phyloP scores from a whole-genome alignment of 2,888 invertebrate genomes.

The Dryomyza anilis region DNA sequence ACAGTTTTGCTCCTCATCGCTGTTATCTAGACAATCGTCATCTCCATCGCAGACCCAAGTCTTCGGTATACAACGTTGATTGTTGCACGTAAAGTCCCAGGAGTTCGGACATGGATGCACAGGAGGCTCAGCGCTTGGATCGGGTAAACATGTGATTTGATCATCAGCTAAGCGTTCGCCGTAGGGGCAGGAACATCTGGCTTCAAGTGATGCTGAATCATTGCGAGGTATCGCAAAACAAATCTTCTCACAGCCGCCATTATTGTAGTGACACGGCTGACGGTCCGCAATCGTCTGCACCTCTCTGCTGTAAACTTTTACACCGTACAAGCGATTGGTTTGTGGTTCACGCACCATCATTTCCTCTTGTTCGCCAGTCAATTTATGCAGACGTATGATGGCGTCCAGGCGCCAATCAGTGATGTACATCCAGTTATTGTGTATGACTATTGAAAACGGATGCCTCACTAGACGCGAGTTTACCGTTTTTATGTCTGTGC shows the following conservation, averaged over 20 bases:
- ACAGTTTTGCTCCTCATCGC: constrained; percentile 94
- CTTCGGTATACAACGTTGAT: constrained; percentile 89
- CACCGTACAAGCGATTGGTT: constrained; percentile 88
- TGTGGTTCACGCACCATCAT: constrained; percentile 87
- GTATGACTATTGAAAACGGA: constrained; percentile 91
- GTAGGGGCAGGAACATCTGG: constrained; percentile 89
- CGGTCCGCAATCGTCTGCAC: constrained; percentile 73
- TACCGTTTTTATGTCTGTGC: constrained; percentile 87
- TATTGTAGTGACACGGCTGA: constrained; percentile 84
- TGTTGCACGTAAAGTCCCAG: constrained; percentile 93
- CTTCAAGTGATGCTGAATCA: constrained; percentile 63
- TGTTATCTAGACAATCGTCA: constrained; percentile 93
- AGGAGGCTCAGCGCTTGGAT: constrained; percentile 86
- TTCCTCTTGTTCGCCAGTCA: constrained; percentile 85
- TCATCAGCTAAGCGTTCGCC: constrained; percentile 81
- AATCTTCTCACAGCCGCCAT: constrained; percentile 92
- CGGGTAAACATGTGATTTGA: constrained; percentile 73
- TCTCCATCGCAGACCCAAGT: constrained; percentile 97
- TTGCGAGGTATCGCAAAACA: constrained; percentile 86
- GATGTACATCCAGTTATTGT: constrained; percentile 91
- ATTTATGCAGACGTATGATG: constrained; percentile 86
- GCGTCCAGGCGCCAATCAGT: constrained; percentile 97
- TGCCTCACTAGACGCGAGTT: constrained; percentile 84
- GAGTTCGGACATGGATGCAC: constrained; percentile 87
- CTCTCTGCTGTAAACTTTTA: constrained; percentile 81